Evolutionary conservation across 2,113 vertebrate species (phyloP).

Genomic region (Nesospiza acunhae): DNA sequence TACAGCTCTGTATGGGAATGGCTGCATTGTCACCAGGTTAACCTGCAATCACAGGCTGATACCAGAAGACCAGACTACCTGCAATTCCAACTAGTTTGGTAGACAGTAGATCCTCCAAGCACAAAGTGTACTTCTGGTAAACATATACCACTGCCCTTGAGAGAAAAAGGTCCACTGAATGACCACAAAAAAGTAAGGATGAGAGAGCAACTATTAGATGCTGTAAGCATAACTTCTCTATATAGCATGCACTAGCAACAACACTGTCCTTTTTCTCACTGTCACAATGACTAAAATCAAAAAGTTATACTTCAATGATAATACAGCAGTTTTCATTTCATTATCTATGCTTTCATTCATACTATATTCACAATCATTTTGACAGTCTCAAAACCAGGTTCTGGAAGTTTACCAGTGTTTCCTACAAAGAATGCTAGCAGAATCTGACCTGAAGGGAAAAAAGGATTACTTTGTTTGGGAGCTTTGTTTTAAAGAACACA

Average conservation of each 20-base stretch:
- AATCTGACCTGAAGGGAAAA: not conserved
- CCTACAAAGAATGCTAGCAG: not conserved
- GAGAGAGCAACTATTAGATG: not conserved
- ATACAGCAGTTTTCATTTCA: not conserved
- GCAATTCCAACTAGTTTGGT: not conserved
- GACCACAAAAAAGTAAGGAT: not conserved
- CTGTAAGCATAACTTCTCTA: not conserved
- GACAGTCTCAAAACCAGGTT: not conserved
- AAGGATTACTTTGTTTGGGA: not conserved
- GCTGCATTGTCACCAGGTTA: not conserved
- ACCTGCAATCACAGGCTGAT: not conserved
- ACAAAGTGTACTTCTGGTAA: not conserved
- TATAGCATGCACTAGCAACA: not conserved
- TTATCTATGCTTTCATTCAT: not conserved
- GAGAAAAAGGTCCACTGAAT: not conserved
- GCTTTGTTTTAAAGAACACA: not conserved
- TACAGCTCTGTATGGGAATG: accelerated
- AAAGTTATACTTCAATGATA: not conserved
- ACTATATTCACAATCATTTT: not conserved
- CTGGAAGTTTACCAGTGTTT: not conserved
- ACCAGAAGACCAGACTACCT: not conserved
- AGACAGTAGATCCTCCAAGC: not conserved
- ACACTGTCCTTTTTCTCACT: not conserved
- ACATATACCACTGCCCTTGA: not conserved
- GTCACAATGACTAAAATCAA: not conserved